Evolutionary conservation across 2,888 invertebrate genomes (phyloP), one percentile per base, ranked within the genome.

Genomic region (Zygothrica quintamaculata): DNA sequence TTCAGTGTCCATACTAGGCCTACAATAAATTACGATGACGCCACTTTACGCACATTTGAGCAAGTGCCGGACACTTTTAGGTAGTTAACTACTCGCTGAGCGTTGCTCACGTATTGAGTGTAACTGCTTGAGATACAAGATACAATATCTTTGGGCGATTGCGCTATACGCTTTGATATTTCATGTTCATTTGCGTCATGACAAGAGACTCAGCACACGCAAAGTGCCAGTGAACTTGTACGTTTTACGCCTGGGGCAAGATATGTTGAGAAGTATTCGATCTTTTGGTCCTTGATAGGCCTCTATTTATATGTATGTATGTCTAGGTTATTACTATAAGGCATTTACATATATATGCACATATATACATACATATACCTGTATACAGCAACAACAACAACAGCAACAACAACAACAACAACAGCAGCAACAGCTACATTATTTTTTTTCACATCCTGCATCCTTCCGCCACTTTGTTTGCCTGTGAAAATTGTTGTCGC

Each of bases 401-500:
- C n/a, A n/a, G n/a, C n/a, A n/a, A n/a, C n/a, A n/a, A n/a, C n/a
- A n/a, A n/a, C n/a, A n/a, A n/a, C n/a, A n/a, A n/a, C n/a, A n/a
- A n/a, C n/a, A n/a, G n/a, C n/a, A n/a, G n/a, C n/a, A n/a, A n/a
- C n/a, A n/a, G n/a, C n/a, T n/a, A n/a, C n/a, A n/a, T n/a, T n/a
- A n/a, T n/a, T 6, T 3, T 62, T 67, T 81, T 81, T 85, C 81
- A 77, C 87, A 86, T 86, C 87, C 84, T 79, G 84, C 80, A 84
- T 81, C 84, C 86, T 86, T 86, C 87, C 81, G 72, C 62, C 55
- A 55, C 40, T 50, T 68, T 84, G 82, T 89, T 88, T 88, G 85
- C 81, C 86, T 89, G 89, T 89, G 88, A 89, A 89, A 89, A 84
- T 78, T 84, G 81, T 79, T 89, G 89, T 89, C 89, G 89, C 89